Base-by-base conservation (phyloP, 1,140 invertebrate genomes). In the Microplitis demolitor region DNA sequence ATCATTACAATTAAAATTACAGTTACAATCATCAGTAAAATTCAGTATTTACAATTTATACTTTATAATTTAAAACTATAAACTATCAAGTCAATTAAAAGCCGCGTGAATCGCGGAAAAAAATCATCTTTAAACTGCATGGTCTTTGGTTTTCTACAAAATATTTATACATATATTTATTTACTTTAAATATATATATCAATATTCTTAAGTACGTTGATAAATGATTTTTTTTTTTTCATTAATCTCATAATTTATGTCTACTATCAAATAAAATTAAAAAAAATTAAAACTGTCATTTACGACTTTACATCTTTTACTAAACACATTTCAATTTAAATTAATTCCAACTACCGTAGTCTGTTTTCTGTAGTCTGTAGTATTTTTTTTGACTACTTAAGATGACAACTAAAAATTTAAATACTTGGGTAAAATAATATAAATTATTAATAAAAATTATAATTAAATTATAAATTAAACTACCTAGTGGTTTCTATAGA, bases 391-490 rank as follows among this genome's bases (percentile, higher is more conserved):
- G 24, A 24, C 24, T 24, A 45, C 6, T 45, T 9, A 45, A 45
- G 11, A 45, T 45, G 11, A 45, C 11, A 45, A 45, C 39, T 45
- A 45, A 45, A 45, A 45, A 45, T 9, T 45, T 9, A 45, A 11
- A 24, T 24, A 24, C 24, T 24, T 24, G 24, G 24, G 24, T 24
- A 24, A 45, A 45, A 9, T 45, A 11, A 9, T 45, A 45, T 45
- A 6, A 45, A 45, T 45, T 6, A 45, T 45, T 45, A 45, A 9
- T 14, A 76, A 76, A 78, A 85, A 84, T 85, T 82, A 85, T 80
- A 76, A 81, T 85, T 83, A 70, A 72, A 71, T 80, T 76, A 82
- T 84, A 85, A 87, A 86, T 87, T 86, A 86, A 85, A 83, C 82
- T 87, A 87, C 74, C 84, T 86, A 56, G 63, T 35, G 72, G 75